These are phyloP conservation scores for Ichneumoninae sp. DNA, from an alignment of 2,888 invertebrate genomes.

Conservation along the genomic window DNA sequence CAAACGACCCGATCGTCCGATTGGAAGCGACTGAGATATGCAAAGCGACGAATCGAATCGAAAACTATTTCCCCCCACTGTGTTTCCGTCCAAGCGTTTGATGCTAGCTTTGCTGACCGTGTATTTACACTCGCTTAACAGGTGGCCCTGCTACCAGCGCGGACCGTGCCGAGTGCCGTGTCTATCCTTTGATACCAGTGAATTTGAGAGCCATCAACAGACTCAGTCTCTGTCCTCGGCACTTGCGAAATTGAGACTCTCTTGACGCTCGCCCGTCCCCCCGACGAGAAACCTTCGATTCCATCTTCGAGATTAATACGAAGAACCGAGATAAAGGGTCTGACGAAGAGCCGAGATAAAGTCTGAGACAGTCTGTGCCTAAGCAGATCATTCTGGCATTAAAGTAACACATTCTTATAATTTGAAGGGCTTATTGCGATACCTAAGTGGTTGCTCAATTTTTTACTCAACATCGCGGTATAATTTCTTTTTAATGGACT, in stretches of 20 bases:
- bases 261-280: background rate
- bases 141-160: conserved; percentile 24
- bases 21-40: conserved; percentile 28
- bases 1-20: conserved; percentile 21
- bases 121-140: conserved; percentile 46
- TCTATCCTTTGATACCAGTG: conserved; percentile 57
- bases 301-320: background rate
- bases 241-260: conserved; percentile 6
- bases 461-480: background rate
- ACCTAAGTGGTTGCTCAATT: background rate
- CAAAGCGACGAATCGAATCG: conserved; percentile 30
- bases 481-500: conserved; percentile 4
- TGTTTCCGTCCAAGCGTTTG: conserved; percentile 1
- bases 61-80: conserved; percentile 35
- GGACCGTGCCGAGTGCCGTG: conserved; percentile 17
- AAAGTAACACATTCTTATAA: background rate
- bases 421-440: background rate
- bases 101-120: conserved; percentile 29
- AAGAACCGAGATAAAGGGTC: background rate
- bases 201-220: conserved; percentile 56
- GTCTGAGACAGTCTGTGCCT: background rate
- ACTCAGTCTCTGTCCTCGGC: conserved; percentile 1
- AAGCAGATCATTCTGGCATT: background rate
- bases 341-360: background rate
- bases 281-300: background rate